Evolutionary conservation across 2,888 invertebrate genomes (phyloP), one percentile per base, ranked within the genome.

Genomic region (Neocrepidodera transversa): DNA sequence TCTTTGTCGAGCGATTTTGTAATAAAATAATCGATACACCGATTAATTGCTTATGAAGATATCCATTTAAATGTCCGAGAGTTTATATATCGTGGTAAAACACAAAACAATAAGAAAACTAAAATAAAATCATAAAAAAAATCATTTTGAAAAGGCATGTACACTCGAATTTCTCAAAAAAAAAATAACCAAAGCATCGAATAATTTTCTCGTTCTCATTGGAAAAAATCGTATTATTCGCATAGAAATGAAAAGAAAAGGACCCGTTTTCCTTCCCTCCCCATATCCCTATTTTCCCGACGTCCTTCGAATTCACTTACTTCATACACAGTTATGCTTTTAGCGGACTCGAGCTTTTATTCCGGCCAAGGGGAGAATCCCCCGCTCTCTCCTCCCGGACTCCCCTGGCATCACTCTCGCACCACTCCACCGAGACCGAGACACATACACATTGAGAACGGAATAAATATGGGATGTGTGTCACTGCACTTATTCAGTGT

Each of bases 291-390:
- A 4, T 17, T 2, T 14, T 45, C 45, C 61, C 66, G 66, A 63
- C 64, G 70, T 70, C 70, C 72, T 71, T 74, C 75, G 78, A 79
- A 78, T 79, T 78, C 79, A 78, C 79, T 78, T 79, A 78, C 76
- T 78, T 75, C 74, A 76, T 78, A 79, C 79, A 79, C 78, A 79
- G 77, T 76, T 77, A 77, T 77, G 77, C 77, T 77, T 77, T 77
- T 77, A 77, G 77, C 71, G 68, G 70, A 72, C 71, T 70, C 68
- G 67, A 67, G 69, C 69, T 54, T 72, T 71, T 71, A 72, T 71
- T 71, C 68, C 65, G 66, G 45, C 51, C 54, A 54, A 47, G 54
- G 45, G 43, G 45, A 43, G 38, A 32, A 45, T 26, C 17, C 17
- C 17, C 38, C 17, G 7, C 17, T 3, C 30, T 10, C 30, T 23